Evolutionary conservation across 2,113 vertebrate genomes (phyloP), one percentile per base, ranked within the genome.

Genomic region (Oxyruncus cristatus): DNA sequence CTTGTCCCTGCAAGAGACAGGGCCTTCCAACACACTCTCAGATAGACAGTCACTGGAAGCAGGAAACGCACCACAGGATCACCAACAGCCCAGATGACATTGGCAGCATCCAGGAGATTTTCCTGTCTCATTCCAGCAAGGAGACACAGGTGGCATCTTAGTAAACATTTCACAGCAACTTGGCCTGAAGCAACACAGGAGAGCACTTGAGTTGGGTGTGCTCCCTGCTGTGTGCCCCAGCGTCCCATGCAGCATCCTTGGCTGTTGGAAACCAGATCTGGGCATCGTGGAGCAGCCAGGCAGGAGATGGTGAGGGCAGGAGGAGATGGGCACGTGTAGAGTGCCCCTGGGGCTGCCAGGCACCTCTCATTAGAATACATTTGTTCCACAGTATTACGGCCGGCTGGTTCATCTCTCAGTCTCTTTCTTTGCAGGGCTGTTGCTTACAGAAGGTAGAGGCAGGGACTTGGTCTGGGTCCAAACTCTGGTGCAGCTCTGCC

Each of bases 391-490:
- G 85, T 97, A 98, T 98, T 98, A 98, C 97, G 96, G 98, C 98
- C 98, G 98, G 98, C 98, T 98, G 98, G 97, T 98, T 98, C 88
- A 44, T 90, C 72, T 86, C 90, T 50, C 50, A 8, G 66, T 14
- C 85, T 97, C 97, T 86, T 70, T 79, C 88, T 91, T 63, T 53
- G 56, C 95, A 66, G 98, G 95, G 96, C 98, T 98, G 97, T 97
- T 97, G 98, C 96, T 98, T 98, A 98, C 99, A 99, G 99, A 99
- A 98, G 99, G 99, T 98, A 98, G 98, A 98, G 98, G 98, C 98
- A 98, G 98, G 98, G 98, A 98, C 98, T 99, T 99, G 99, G 99
- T 98, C 84, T 94, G 97, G 96, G 97, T 99, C 99, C 99, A 99
- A 99, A 84, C 98, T 91, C 95, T 97, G 97, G 90, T 97, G 97